Evolutionary conservation across 1,140 invertebrate species (phyloP).

Genomic region (Druon quercuslanigerum): DNA sequence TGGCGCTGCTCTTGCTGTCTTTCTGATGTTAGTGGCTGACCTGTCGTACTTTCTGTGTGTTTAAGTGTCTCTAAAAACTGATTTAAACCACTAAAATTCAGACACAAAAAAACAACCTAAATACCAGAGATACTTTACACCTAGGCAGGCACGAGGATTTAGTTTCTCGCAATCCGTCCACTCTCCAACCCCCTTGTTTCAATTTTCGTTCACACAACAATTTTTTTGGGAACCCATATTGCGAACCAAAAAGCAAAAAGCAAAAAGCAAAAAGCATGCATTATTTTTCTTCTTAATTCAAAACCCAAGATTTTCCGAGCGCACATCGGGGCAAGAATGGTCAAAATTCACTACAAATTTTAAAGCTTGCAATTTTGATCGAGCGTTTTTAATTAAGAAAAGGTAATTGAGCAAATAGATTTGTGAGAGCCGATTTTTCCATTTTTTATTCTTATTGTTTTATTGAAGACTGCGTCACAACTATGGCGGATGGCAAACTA

Average conservation of each 20-base stretch:
- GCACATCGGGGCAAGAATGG: too few species aligned
- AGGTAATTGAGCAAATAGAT: too few species aligned
- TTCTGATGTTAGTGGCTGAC: conserved; percentile 62
- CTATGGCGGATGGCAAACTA: too few species aligned
- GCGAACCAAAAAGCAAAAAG: not conserved
- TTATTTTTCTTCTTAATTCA: too few species aligned
- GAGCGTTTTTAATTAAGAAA: too few species aligned
- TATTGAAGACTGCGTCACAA: too few species aligned
- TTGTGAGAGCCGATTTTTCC: too few species aligned
- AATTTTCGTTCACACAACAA: conserved; percentile 18
- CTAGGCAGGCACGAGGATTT: conserved; percentile 19
- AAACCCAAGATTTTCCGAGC: too few species aligned
- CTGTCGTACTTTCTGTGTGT: conserved; percentile 52
- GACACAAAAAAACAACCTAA: conserved; percentile 22
- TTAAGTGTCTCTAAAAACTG: conserved; percentile 37
- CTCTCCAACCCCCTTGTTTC: conserved; percentile 22
- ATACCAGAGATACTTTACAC: conserved; percentile 39
- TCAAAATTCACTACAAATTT: too few species aligned
- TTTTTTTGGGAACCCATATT: conserved; percentile 1
- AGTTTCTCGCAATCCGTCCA: not conserved
- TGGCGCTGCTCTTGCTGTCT: conserved; percentile 57
- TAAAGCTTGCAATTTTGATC: too few species aligned
- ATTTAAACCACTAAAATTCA: conserved; percentile 19
- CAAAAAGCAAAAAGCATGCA: not conserved
- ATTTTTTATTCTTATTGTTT: too few species aligned